Evolutionary conservation across 2,113 vertebrate species (phyloP).

Genomic region (Cyanoderma ruficeps): DNA sequence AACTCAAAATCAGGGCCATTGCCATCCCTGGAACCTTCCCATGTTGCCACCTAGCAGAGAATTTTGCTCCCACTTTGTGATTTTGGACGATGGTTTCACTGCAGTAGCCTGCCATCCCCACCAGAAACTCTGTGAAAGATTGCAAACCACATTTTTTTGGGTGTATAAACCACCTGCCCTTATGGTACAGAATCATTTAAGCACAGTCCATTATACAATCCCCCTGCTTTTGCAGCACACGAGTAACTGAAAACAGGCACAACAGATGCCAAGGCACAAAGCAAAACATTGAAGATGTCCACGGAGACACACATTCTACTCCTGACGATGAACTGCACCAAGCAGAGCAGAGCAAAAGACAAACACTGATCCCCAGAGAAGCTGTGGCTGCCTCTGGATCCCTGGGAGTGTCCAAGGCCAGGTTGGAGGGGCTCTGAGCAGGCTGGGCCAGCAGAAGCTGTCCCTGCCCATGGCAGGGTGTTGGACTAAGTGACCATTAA

Average conservation of each 20-base stretch:
- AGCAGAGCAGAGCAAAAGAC: neutral
- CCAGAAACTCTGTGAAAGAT: neutral
- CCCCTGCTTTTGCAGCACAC: neutral
- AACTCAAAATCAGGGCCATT: neutral
- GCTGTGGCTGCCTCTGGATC: neutral
- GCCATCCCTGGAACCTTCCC: neutral
- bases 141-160: neutral
- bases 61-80: neutral
- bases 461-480: neutral
- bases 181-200: neutral
- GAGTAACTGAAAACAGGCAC: neutral
- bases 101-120: neutral
- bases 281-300: neutral
- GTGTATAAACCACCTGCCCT: neutral
- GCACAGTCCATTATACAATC: fast-evolving
- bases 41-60: neutral
- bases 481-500: fast-evolving
- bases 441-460: neutral
- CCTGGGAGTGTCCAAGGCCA: neutral
- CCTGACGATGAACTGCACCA: neutral
- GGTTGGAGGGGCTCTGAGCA: neutral
- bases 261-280: neutral
- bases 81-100: neutral
- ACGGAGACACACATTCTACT: neutral
- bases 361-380: neutral